Evolutionary conservation across 1,140 invertebrate genomes (phyloP).

Genomic region (Atta colombica): DNA sequence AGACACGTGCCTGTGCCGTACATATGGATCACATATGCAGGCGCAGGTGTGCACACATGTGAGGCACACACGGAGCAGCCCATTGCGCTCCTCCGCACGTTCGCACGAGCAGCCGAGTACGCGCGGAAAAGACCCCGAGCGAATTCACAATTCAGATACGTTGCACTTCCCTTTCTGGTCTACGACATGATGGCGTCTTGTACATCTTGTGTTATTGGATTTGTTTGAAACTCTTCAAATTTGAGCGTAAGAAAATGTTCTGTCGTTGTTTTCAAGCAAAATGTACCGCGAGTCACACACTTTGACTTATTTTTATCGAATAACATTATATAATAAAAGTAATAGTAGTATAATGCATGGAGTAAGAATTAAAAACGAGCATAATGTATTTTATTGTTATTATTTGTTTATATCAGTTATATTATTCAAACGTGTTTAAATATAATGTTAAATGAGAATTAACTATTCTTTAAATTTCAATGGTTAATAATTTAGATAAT

Average conservation of each 20-base stretch:
- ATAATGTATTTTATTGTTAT: no score
- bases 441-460: background rate
- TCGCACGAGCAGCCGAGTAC: slow-evolving; percentile 45
- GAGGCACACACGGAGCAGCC: background rate
- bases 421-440: background rate
- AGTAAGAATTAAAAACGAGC: no score
- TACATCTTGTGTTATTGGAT: slow-evolving; percentile 75
- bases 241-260: slow-evolving; percentile 52
- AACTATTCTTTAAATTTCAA: background rate
- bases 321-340: background rate
- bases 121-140: slow-evolving; percentile 42
- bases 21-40: slow-evolving; percentile 41
- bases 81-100: slow-evolving; percentile 46
- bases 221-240: slow-evolving; percentile 79
- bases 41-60: slow-evolving; percentile 17
- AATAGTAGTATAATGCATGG: no score
- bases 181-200: slow-evolving; percentile 11
- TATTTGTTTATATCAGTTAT: background rate
- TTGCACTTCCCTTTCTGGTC: slow-evolving; percentile 33
- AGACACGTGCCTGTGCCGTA: slow-evolving; percentile 25
- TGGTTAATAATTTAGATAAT: background rate
- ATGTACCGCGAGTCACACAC: slow-evolving; percentile 43
- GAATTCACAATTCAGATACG: slow-evolving; percentile 71
- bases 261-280: slow-evolving; percentile 24
- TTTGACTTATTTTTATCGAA: background rate